A percentile compares a stretch with the other conserved stretches of the same genome.
These are phyloP conservation scores for Cepaea hortensis DNA, from an alignment of 2,888 invertebrate genomes.

Conservation along the genomic window DNA sequence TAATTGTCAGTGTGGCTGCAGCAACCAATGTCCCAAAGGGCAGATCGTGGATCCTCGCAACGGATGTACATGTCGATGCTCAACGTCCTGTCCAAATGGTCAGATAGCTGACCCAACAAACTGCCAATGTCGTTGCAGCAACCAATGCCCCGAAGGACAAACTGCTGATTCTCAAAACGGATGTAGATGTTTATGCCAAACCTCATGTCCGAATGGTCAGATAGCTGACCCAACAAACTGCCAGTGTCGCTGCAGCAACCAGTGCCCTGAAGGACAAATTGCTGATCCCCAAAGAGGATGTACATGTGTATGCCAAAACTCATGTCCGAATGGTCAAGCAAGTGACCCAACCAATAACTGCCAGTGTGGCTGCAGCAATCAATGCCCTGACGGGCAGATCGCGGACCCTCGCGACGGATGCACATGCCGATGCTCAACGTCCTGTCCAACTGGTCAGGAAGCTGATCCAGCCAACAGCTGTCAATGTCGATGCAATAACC, in stretches of 20 bases:
- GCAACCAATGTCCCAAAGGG: neutral
- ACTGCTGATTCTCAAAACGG: neutral
- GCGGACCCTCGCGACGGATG: neutral
- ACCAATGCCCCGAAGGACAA: neutral
- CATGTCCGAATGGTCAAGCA: neutral
- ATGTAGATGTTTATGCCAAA: neutral
- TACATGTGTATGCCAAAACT: neutral
- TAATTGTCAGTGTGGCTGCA: neutral
- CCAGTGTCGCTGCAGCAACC: neutral
- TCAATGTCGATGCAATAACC: neutral
- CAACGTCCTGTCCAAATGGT: neutral
- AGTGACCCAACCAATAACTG: neutral
- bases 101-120: neutral
- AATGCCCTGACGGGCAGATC: neutral
- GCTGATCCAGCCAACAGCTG: neutral
- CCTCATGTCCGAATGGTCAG: neutral
- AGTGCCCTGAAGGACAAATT: neutral
- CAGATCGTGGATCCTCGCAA: neutral
- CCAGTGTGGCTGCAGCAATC: neutral
- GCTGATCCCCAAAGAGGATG: neutral
- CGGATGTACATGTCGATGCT: neutral
- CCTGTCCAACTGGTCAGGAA: constrained; percentile 5
- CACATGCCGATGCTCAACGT: neutral
- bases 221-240: neutral
- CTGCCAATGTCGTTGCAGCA: neutral